Conservation (phyloP, 2,797 vertebrate species). For the Channa striata region DNA sequence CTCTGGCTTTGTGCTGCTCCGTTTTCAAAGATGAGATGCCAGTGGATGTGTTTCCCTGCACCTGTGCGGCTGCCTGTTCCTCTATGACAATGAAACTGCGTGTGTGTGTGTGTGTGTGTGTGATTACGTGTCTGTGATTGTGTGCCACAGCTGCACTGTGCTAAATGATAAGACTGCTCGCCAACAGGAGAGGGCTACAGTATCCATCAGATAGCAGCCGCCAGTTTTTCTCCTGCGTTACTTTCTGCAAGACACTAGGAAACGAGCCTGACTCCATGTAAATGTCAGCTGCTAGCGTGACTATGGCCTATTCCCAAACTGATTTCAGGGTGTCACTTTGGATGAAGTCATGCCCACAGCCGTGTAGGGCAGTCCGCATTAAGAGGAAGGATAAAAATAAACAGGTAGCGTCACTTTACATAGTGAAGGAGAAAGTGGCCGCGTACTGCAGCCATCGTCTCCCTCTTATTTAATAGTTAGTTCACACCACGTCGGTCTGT, state of each 20-base stretch:
- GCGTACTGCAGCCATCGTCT: neutral
- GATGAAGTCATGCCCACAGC: conserved; percentile 24
- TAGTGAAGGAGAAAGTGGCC: neutral
- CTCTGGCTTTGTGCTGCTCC: neutral
- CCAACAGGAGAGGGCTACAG: neutral
- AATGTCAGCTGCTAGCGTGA: conserved; percentile 23
- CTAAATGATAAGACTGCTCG: no score
- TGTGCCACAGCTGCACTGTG: conserved; percentile 1
- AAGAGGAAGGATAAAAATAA: conserved; percentile 8
- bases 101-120: no score
- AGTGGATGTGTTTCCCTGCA: neutral
- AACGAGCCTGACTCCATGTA: conserved; percentile 13
- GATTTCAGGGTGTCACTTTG: conserved; percentile 25
- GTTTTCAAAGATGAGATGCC: neutral
- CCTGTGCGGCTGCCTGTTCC: conserved; percentile 11
- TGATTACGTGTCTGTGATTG: conserved; percentile 3
- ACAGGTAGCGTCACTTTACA: neutral
- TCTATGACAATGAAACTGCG: conserved; percentile 3
- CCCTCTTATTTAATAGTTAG: neutral
- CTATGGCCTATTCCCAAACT: conserved; percentile 28
- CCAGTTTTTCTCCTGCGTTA: no score
- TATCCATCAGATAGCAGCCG: conserved; percentile 3
- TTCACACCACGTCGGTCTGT: no score
- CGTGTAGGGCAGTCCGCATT: neutral
- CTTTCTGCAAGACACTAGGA: conserved; percentile 1